Conservation (phyloP, 2,113 vertebrate species). For the Neodontobutis hainanensis region DNA sequence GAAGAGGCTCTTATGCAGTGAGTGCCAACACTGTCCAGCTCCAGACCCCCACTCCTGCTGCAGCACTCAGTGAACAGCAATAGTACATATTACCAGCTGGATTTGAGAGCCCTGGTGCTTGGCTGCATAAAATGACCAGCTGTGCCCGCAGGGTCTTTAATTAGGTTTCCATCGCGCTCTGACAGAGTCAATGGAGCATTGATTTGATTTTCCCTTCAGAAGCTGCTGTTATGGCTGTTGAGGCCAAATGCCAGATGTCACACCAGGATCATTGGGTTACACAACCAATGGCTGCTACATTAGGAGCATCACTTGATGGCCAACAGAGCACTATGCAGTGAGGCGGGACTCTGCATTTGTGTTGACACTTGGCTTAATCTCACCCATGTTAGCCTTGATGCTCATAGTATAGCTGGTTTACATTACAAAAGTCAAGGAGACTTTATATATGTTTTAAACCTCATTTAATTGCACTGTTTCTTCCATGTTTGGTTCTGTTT, state of each 20-base stretch:
- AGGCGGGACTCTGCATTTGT: conserved; percentile 2
- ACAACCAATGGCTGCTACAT: conserved; percentile 61
- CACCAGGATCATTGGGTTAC: conserved; percentile 71
- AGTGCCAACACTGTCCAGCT: conserved; percentile 11
- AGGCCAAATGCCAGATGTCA: conserved; percentile 75
- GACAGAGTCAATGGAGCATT: conserved; percentile 77
- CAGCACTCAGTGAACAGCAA: conserved; percentile 24
- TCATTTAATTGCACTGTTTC: not conserved
- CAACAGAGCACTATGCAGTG: conserved; percentile 20
- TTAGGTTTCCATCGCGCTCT: conserved; percentile 78
- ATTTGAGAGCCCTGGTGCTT: conserved; percentile 45
- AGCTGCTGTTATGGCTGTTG: conserved; percentile 54
- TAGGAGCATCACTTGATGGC: conserved; percentile 19
- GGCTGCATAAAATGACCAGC: conserved; percentile 72
- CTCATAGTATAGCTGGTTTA: not conserved
- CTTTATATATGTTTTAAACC: no score
- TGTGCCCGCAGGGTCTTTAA: conserved; percentile 74
- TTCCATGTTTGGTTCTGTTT: no score
- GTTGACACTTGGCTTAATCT: conserved; percentile 13
- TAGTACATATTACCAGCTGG: conserved; percentile 47
- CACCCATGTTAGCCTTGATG: conserved; percentile 1
- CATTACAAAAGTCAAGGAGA: not conserved
- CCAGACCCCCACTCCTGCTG: conserved; percentile 3
- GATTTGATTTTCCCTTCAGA: conserved; percentile 80
- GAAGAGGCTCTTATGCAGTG: not conserved